Evolutionary conservation across 2,888 invertebrate species (phyloP).

Genomic region (Ochropleura leucogaster): DNA sequence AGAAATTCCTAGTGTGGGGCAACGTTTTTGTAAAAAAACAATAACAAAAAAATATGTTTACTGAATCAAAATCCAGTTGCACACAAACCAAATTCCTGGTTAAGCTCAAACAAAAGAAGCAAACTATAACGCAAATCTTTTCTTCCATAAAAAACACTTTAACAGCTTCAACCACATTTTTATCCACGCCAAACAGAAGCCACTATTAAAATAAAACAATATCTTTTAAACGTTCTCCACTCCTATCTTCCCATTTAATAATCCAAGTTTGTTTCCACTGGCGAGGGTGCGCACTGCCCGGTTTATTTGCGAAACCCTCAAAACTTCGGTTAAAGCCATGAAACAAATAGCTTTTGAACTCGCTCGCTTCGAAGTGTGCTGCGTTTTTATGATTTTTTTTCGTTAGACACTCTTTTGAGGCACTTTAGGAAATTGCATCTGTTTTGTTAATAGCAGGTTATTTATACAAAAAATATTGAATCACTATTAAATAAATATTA

Average conservation of each 20-base stretch:
- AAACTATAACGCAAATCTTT: constrained; percentile 6
- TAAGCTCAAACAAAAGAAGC: background rate
- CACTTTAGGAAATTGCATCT: constrained; percentile 47
- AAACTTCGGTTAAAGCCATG: constrained; percentile 71
- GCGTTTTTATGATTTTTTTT: constrained; percentile 64
- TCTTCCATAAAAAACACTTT: constrained; percentile 15
- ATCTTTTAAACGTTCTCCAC: constrained; percentile 51
- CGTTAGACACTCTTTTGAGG: constrained; percentile 1
- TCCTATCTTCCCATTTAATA: constrained; percentile 61
- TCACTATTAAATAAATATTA: too few species aligned
- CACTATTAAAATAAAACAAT: constrained; percentile 62
- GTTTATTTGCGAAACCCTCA: constrained; percentile 76
- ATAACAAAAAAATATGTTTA: background rate
- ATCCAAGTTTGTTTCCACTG: constrained; percentile 67
- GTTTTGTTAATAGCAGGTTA: constrained; percentile 22
- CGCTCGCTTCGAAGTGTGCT: constrained; percentile 48
- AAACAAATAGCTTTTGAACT: constrained; percentile 73
- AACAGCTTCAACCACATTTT: constrained; percentile 39
- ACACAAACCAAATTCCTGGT: background rate
- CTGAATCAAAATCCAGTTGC: background rate
- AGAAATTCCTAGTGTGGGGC: too few species aligned
- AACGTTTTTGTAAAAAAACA: too few species aligned
- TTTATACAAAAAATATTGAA: constrained; percentile 6
- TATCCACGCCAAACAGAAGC: constrained; percentile 38
- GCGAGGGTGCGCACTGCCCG: constrained; percentile 67